Evolutionary conservation across 2,113 vertebrate genomes (phyloP), one percentile per base, ranked within the genome.

Genomic region (Plestiodon gilberti): DNA sequence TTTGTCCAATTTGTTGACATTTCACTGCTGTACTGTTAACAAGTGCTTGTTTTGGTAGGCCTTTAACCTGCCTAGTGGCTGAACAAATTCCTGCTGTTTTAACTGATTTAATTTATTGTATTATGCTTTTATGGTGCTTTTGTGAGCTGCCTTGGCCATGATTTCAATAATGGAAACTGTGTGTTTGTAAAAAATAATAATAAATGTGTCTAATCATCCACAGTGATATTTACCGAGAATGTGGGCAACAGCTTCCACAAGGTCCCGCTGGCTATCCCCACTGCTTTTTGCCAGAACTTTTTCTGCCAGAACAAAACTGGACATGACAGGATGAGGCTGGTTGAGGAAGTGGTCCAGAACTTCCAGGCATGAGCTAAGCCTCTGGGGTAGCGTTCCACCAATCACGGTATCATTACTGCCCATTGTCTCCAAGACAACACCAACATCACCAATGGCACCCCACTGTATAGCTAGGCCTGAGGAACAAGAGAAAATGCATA

Each of bases 381-480:
- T 97, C 89, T 99, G 99, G 0, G 98, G 98, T 67, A 98, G 82
- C 0, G 99, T 99, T 79, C 99, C 99, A 0, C 98, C 97, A 3
- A 99, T 93, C 33, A 98, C 98, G 0, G 90, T 73, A 0, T 99
- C 97, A 2, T 96, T 98, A 57, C 93, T 96, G 20, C 98, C 98
- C 97, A 97, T 96, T 1, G 96, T 95, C 88, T 98, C 98, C 93
- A 98, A 61, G 62, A 99, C 91, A 40, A 99, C 89, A 11, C 99
- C 99, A 65, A 99, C 99, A 8, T 99, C 99, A 0, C 98, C 99
- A 8, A 99, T 97, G 86, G 98, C 98, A 0, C 99, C 99, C 99
- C 99, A 99, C 14, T 99, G 99, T 62, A 99, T 90, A 0, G 98
- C 98, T 35, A 99, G 95, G 38, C 97, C 99, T 97, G 77, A 0